phyloP scores from a whole-genome alignment of 1,140 invertebrate genomes.

The Vanessa atalanta region DNA sequence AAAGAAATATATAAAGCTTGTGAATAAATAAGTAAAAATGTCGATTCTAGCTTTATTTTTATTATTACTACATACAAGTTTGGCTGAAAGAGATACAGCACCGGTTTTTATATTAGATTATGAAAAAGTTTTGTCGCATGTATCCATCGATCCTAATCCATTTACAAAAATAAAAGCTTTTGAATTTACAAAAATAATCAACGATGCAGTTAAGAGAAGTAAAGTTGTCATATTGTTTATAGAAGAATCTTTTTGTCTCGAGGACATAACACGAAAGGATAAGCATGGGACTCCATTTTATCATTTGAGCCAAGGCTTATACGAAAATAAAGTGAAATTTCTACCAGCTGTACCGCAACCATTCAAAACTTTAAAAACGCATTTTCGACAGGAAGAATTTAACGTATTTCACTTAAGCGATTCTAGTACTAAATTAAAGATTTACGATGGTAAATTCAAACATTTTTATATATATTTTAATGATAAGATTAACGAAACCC shows the following conservation, averaged over 20 bases:
- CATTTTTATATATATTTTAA: conserved; percentile 63
- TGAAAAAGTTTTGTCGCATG: conserved; percentile 40
- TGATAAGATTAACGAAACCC: conserved; percentile 47
- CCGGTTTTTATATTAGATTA: conserved; percentile 58
- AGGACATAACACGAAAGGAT: conserved; percentile 58
- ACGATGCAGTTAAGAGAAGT: conserved; percentile 47
- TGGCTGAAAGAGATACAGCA: conserved; percentile 24
- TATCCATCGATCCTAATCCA: conserved; percentile 47
- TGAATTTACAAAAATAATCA: conserved; percentile 50
- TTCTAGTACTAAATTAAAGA: conserved; percentile 44
- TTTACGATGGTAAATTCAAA: conserved; percentile 46
- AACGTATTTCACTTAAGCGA: conserved; percentile 52
- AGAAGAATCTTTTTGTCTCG: conserved; percentile 56
- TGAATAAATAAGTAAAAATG: conserved; percentile 25
- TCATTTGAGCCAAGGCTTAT: conserved; percentile 45
- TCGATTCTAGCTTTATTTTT: conserved; percentile 10
- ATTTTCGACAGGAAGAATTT: conserved; percentile 41
- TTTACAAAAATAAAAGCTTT: conserved; percentile 45
- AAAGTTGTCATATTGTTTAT: conserved; percentile 56
- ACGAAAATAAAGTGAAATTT: conserved; percentile 48
- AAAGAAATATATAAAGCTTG: background rate
- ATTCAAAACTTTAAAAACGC: conserved; percentile 46
- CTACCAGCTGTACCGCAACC: conserved; percentile 54
- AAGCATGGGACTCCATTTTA: conserved; percentile 50
- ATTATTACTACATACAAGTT: conserved; percentile 5